phyloP scores from a whole-genome alignment of 2,888 invertebrate species.

The Ditula angustiorana region DNA sequence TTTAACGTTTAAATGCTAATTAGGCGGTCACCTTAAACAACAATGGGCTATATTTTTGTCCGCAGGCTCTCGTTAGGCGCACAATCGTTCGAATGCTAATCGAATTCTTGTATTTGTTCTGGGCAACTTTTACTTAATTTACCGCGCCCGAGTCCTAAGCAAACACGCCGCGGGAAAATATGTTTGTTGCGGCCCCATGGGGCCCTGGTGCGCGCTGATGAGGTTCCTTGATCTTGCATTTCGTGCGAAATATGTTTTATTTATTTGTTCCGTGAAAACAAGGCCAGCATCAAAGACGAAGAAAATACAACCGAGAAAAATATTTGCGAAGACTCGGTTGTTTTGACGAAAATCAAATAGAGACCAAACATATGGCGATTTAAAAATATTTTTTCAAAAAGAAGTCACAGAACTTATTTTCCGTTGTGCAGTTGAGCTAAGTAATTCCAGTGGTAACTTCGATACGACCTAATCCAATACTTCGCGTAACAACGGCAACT shows the following conservation, averaged over 20 bases:
- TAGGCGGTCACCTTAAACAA: slow-evolving; percentile 11
- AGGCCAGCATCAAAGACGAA: neutral
- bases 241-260: slow-evolving; percentile 16
- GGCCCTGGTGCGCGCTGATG: slow-evolving; percentile 38
- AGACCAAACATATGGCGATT: neutral
- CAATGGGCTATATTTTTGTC: slow-evolving; percentile 16
- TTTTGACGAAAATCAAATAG: slow-evolving; percentile 5
- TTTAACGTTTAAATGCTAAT: slow-evolving; percentile 26
- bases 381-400: neutral
- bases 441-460: neutral
- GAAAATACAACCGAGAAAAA: neutral
- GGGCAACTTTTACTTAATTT: slow-evolving; percentile 52
- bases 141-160: slow-evolving; percentile 51
- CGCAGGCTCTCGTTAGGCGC: slow-evolving; percentile 42
- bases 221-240: slow-evolving; percentile 23
- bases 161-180: slow-evolving; percentile 52
- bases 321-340: neutral
- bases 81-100: slow-evolving; percentile 50
- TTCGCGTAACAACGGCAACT: neutral
- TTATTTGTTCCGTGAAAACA: slow-evolving; percentile 4
- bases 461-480: neutral
- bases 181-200: slow-evolving; percentile 45
- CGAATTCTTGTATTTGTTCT: slow-evolving; percentile 57
- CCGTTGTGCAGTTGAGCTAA: neutral
- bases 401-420: neutral